Conservation (phyloP, 2,888 invertebrate species). For the Orthonevra nobilis region DNA sequence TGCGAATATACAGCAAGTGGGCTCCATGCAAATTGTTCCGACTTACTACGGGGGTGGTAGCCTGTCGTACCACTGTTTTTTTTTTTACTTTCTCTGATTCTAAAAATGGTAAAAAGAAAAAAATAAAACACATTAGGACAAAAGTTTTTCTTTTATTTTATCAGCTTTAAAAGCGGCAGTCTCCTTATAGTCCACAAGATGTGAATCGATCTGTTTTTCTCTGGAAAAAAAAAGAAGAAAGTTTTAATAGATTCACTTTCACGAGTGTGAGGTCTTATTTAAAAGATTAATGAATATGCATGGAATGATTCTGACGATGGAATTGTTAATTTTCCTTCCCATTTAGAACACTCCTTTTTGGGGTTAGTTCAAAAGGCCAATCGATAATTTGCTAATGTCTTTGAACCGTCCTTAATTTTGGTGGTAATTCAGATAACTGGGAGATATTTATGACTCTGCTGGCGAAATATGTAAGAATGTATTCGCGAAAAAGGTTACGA, state of each 20-base stretch:
- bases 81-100: conserved; percentile 30
- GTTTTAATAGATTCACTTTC: not conserved
- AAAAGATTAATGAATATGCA: not conserved
- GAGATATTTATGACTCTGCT: conserved; percentile 26
- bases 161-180: not conserved
- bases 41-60: conserved; percentile 35
- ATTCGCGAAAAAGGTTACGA: too few species aligned
- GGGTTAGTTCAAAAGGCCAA: conserved; percentile 6
- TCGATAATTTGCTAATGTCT: conserved; percentile 38
- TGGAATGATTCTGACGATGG: not conserved
- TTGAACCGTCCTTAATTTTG: conserved; percentile 32
- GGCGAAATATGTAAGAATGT: conserved; percentile 42
- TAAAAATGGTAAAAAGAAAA: not conserved
- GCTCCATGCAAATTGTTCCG: conserved; percentile 49
- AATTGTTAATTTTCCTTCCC: not conserved
- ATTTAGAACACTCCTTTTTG: not conserved
- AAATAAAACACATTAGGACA: conserved; percentile 21
- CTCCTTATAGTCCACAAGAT: too few species aligned
- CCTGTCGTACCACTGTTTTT: not conserved
- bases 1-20: conserved; percentile 49
- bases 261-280: too few species aligned
- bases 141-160: conserved; percentile 18
- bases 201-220: too few species aligned
- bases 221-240: conserved; percentile 7
- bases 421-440: conserved; percentile 17